Evolutionary conservation across 2,888 invertebrate genomes (phyloP), one percentile per base, ranked within the genome.

Genomic region (Dorcus hopei): DNA sequence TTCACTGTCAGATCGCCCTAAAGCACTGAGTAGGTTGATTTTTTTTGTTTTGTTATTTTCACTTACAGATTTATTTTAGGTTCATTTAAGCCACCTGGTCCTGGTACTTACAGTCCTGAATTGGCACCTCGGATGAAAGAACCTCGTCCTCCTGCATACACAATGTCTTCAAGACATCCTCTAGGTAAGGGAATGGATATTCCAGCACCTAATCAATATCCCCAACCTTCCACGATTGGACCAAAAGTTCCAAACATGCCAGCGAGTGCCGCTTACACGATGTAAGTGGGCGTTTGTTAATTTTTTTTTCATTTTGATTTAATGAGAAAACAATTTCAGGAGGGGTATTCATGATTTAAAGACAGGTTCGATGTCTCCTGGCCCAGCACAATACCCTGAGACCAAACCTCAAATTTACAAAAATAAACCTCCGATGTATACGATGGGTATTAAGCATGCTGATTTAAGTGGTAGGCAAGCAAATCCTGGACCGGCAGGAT

Each of bases 201-300:
- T 5, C 88, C 88, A 1, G 88, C 85, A 19, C 85, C 88, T 26
- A 87, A 85, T 70, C 83, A 83, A 41, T 88, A 88, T 72, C 66
- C 70, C 38, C 68, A 82, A 26, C 83, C 83, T 4, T 72, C 80
- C 0, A 79, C 80, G 42, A 67, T 84, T 11, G 83, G 83, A 5
- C 81, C 83, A 0, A 80, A 77, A 68, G 78, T 83, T 33, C 82
- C 82, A 0, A 79, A 83, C 64, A 80, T 81, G 70, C 66, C 65
- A 14, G 78, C 82, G 4, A 72, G 75, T 61, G 79, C 78, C n/a
- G 83, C 82, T 49, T 82, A 77, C 57, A 78, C 80, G 48, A 81
- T 84, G 84, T 83, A 72, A 69, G 72, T 70, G 16, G 49, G 33
- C 47, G 50, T 11, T 38, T 42, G 26, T 57, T 58, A 48, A 41